phyloP scores from a whole-genome alignment of 1,140 invertebrate species.

The Mya arenaria region DNA sequence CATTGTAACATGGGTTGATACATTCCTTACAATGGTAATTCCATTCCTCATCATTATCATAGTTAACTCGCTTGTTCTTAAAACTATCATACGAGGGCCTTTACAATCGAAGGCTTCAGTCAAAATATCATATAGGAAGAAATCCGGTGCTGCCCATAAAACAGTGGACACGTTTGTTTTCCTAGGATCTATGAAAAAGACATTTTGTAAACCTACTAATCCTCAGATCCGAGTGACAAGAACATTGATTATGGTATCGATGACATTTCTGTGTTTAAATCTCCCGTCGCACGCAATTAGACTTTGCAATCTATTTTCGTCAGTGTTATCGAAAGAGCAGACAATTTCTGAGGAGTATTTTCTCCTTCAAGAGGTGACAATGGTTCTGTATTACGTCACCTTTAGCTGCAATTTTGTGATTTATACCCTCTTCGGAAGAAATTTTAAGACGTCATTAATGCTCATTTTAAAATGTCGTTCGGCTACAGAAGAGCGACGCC shows the following conservation, averaged over 20 bases:
- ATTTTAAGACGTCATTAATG: conserved; percentile 32
- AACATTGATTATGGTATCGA: conserved; percentile 91
- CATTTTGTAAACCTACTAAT: conserved; percentile 54
- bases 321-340: neutral
- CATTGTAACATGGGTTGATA: conserved; percentile 83
- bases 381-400: conserved; percentile 35
- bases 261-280: conserved; percentile 89
- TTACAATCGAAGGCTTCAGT: neutral
- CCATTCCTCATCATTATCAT: conserved; percentile 83
- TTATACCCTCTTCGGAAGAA: conserved; percentile 38
- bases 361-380: conserved; percentile 37
- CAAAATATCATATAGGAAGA: neutral
- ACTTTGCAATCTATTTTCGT: conserved; percentile 66
- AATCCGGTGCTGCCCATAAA: neutral
- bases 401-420: conserved; percentile 51
- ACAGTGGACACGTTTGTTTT: too few species aligned
- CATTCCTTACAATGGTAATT: conserved; percentile 82
- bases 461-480: conserved; percentile 7
- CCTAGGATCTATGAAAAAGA: neutral
- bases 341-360: neutral
- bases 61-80: conserved; percentile 80
- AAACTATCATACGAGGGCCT: neutral
- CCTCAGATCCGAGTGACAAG: conserved; percentile 89
- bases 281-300: conserved; percentile 83
- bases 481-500: neutral